A percentile compares a stretch with the other conserved stretches of the same genome.
These are phyloP conservation scores for Serranus cabrilla DNA, from an alignment of 2,797 vertebrate genomes.

Conservation along the genomic window DNA sequence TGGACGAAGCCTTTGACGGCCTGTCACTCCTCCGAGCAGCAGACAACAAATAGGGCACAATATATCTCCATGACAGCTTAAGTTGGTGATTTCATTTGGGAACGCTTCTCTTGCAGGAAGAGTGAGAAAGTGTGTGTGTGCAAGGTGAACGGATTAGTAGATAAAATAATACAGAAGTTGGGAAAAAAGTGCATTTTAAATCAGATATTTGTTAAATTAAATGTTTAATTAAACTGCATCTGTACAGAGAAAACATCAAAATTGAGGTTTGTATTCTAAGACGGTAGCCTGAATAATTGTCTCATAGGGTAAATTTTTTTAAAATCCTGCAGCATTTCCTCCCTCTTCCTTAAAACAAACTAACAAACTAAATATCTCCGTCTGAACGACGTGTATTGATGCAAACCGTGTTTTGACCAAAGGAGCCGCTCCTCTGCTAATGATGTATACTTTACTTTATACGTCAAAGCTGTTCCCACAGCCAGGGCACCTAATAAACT, in stretches of 20 bases:
- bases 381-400: neutral
- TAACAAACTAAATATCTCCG: too few relatives aligned
- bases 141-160: constrained; percentile 2
- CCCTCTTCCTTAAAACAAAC: neutral
- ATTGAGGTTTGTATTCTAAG: neutral
- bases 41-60: constrained; percentile 61
- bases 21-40: constrained; percentile 57
- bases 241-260: neutral
- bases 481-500: constrained; percentile 80
- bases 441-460: constrained; percentile 61
- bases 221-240: neutral
- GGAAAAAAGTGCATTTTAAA: too few relatives aligned
- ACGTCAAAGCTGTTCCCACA: constrained; percentile 73
- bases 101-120: neutral
- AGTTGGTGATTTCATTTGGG: constrained; percentile 44
- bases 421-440: constrained; percentile 35
- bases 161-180: too few relatives aligned
- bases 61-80: constrained; percentile 64
- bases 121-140: neutral
- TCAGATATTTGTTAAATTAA: neutral
- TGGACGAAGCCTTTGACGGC: constrained; percentile 46
- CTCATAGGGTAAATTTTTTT: neutral
- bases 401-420: neutral
- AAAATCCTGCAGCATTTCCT: neutral
- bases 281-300: neutral